Conservation (phyloP, 2,797 vertebrate genomes). For the Enteromius paludinosus region DNA sequence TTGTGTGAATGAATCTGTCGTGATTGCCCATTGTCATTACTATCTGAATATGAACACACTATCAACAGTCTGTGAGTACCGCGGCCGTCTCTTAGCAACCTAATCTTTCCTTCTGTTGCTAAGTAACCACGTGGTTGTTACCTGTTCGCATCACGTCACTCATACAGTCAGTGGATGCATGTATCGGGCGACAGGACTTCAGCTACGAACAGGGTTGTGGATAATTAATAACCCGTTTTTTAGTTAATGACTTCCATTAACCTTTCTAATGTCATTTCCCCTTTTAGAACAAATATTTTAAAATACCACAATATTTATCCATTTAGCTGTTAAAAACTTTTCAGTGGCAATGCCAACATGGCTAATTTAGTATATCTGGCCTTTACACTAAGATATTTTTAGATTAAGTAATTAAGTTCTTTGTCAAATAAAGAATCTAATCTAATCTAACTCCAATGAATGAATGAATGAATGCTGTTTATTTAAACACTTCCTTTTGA, state of each 20-base stretch:
- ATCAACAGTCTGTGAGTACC: conserved; percentile 54
- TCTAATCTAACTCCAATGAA: too few relatives aligned
- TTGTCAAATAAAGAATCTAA: too few relatives aligned
- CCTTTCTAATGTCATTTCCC: not conserved
- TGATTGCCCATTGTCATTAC: not conserved
- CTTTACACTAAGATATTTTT: too few relatives aligned
- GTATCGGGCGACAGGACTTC: conserved; percentile 43
- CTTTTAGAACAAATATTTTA: not conserved
- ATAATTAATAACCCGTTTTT: not conserved
- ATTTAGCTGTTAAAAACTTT: not conserved
- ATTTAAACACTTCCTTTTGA: too few relatives aligned
- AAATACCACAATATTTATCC: not conserved
- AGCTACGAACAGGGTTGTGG: not conserved
- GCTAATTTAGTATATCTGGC: too few relatives aligned
- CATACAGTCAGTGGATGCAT: conserved; percentile 35
- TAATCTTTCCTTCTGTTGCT: conserved; percentile 64
- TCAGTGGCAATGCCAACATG: too few relatives aligned
- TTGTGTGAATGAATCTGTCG: not conserved
- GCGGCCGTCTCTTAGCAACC: conserved; percentile 70
- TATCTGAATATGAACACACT: conserved; percentile 55
- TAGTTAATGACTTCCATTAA: not conserved
- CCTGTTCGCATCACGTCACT: conserved; percentile 59
- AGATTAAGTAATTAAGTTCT: too few relatives aligned
- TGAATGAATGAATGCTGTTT: too few relatives aligned
- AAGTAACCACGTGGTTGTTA: conserved; percentile 68